phyloP scores from a whole-genome alignment of 2,888 invertebrate genomes.

The Papilio demoleus region DNA sequence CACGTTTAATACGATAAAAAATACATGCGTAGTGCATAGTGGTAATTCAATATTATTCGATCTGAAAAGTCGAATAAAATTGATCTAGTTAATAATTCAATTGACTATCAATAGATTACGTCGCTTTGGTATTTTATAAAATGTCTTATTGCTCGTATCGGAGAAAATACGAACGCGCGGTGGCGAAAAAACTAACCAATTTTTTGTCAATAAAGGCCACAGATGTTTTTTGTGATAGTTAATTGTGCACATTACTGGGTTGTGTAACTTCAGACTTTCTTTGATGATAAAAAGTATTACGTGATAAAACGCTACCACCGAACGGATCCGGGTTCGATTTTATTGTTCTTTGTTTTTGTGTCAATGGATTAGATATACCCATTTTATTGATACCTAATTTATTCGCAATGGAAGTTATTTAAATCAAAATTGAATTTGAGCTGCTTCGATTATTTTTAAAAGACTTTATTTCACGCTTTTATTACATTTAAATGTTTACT shows the following conservation, averaged over 20 bases:
- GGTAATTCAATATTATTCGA: too few species aligned
- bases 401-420: background rate
- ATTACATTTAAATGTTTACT: background rate
- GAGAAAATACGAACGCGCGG: slow-evolving; percentile 19
- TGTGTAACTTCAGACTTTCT: slow-evolving; percentile 48
- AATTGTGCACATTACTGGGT: slow-evolving; percentile 45
- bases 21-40: too few species aligned
- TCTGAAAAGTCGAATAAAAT: too few species aligned
- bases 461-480: background rate
- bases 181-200: background rate
- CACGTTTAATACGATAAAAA: too few species aligned
- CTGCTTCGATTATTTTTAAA: background rate
- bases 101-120: background rate
- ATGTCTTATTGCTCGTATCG: background rate
- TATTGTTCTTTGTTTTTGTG: slow-evolving; percentile 11
- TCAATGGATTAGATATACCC: background rate
- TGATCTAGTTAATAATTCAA: background rate
- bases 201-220: slow-evolving; percentile 29
- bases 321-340: slow-evolving; percentile 29
- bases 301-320: slow-evolving; percentile 37
- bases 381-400: slow-evolving; percentile 1
- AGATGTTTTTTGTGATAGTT: slow-evolving; percentile 45
- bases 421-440: slow-evolving; percentile 3
- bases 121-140: background rate
- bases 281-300: slow-evolving; percentile 47